These are phyloP conservation scores for Chlorospingus semifuscus DNA, from an alignment of 2,797 vertebrate genomes.

Conservation along the genomic window DNA sequence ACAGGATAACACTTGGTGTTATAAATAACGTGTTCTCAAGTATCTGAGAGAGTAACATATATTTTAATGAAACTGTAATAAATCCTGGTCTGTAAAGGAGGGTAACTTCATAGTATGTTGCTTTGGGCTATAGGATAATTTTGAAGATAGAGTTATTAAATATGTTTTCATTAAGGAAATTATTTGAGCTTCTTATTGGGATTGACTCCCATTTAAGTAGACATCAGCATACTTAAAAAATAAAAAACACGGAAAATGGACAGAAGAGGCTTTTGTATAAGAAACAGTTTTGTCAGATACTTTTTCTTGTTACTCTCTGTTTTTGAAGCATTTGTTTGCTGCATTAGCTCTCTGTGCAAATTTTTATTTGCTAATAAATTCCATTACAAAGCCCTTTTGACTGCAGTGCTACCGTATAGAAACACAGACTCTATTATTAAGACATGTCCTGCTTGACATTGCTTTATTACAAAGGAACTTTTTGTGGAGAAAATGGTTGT, in stretches of 20 bases:
- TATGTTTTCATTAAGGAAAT: not conserved
- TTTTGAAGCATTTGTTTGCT: not conserved
- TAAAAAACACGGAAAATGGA: not conserved
- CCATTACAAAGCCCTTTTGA: not conserved
- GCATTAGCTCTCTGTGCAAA: not conserved
- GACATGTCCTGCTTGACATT: not conserved
- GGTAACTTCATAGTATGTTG: not conserved
- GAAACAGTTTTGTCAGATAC: not conserved
- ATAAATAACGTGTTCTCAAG: not conserved
- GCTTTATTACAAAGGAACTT: slow-evolving; percentile 18
- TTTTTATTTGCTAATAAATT: not conserved
- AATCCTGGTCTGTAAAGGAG: not conserved
- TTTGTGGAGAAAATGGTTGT: not conserved
- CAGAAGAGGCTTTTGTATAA: not conserved
- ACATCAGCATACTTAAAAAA: not conserved
- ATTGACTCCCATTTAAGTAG: not conserved
- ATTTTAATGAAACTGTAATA: not conserved
- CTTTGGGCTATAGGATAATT: not conserved
- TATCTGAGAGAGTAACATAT: not conserved
- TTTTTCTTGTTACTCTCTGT: not conserved
- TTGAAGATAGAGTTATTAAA: not conserved
- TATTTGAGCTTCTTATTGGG: not conserved
- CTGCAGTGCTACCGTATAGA: not conserved
- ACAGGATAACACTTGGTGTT: not conserved
- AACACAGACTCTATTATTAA: not conserved